Evolutionary conservation across 2,797 vertebrate species (phyloP), one percentile per base, ranked within the genome.

Genomic region (Fistularia commersonii): DNA sequence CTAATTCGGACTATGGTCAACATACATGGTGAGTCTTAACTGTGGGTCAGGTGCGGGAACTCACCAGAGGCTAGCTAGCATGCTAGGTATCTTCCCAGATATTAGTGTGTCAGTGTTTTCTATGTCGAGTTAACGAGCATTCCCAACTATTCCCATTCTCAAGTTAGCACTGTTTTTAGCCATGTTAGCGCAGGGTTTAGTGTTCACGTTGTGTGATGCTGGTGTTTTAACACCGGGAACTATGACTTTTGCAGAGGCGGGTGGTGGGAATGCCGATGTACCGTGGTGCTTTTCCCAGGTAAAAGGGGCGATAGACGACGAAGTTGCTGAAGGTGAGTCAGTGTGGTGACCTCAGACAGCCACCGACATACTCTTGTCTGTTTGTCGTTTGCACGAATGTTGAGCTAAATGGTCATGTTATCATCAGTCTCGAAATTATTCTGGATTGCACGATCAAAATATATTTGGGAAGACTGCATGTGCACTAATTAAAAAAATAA

Each of bases 241-340:
- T 60, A 39, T 80, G 43, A 40, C 57, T 39, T 43, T 15, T 77
- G 48, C 86, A 96, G 95, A 93, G 82, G 90, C 92, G 87, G 93
- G 92, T 79, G 87, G 74, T 77, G 94, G 93, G 88, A 91, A 85
- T 82, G 93, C 91, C 75, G 94, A 96, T 84, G 93, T 96, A 87
- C 95, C 96, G 80, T 98, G 95, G 95, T 97, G 94, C 91, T 96
- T 98, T 82, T 97, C 94, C 84, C 95, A 98, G 88, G 95, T 98
- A 87, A 98, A 98, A 90, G 95, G 95, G 74, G 94, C 95, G 41
- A 94, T 97, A 59, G 95, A 98, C 61, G 95, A 98, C 32, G 95
- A 97, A 78, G 93, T 96, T 72, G 94, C 94, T 45, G 95, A 98
- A 93, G 94, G 95, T 97, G 88, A 93, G 90, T 72, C 31, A 23